Conservation (phyloP, 2,113 vertebrate genomes). For the Raja brachyura region DNA sequence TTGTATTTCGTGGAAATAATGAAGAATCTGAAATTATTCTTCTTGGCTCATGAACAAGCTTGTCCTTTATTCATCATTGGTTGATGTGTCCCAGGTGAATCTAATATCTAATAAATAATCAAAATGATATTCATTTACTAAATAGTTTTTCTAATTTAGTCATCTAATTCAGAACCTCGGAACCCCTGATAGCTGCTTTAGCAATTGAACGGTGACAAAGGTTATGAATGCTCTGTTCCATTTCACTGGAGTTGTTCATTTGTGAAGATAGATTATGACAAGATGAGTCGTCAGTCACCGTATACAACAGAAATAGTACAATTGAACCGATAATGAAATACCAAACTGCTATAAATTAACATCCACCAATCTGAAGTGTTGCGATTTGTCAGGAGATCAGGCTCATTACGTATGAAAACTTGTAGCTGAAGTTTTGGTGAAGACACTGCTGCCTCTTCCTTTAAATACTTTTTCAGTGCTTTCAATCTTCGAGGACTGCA, state of each 20-base stretch:
- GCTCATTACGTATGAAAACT: not conserved
- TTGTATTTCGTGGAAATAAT: not conserved
- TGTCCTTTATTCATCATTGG: not conserved
- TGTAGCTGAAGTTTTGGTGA: not conserved
- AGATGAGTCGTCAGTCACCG: slow-evolving; percentile 14
- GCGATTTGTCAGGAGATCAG: not conserved
- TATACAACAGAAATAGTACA: not conserved
- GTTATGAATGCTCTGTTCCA: slow-evolving; percentile 7
- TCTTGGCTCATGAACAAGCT: not conserved
- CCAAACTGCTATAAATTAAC: not conserved
- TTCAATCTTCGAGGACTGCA: not conserved
- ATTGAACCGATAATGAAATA: slow-evolving; percentile 18
- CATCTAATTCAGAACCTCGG: not conserved
- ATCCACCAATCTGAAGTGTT: not conserved
- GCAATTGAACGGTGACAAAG: not conserved
- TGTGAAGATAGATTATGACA: slow-evolving; percentile 17
- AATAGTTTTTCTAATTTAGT: slow-evolving; percentile 24
- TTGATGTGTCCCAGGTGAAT: not conserved
- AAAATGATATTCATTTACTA: slow-evolving; percentile 9
- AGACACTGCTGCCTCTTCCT: not conserved
- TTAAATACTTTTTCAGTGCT: not conserved
- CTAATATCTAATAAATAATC: slow-evolving; percentile 14
- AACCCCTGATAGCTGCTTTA: not conserved
- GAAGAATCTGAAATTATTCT: not conserved
- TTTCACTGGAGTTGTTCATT: not conserved